Percentiles rank a stretch among this genome's conserved stretches.
Conservation (phyloP, 2,888 invertebrate species). For the Drosophila macrospina region DNA sequence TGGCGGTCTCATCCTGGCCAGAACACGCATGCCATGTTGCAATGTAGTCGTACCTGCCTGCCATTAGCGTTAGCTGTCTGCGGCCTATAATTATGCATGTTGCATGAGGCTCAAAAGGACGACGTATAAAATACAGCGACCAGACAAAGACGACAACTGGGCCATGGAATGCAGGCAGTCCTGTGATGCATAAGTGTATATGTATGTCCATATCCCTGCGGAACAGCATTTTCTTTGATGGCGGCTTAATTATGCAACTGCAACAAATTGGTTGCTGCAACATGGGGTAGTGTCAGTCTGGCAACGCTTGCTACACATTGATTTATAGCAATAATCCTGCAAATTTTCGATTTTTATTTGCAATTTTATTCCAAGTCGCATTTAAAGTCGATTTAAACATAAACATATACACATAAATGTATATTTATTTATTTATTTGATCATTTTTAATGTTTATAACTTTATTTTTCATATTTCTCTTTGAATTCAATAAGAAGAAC, state of each 20-base stretch:
- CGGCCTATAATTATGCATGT: conserved; percentile 67
- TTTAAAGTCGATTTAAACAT: not conserved
- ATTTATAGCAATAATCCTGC: conserved; percentile 23
- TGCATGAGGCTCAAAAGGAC: conserved; percentile 57
- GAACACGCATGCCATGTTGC: conserved; percentile 59
- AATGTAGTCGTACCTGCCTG: conserved; percentile 22
- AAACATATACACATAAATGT: no score
- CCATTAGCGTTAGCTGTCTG: conserved; percentile 27
- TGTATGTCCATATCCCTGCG: conserved; percentile 3
- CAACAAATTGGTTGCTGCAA: conserved; percentile 32
- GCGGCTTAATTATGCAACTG: conserved; percentile 67
- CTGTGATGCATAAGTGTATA: not conserved
- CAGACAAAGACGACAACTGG: conserved; percentile 55
- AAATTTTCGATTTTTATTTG: not conserved
- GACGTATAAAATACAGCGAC: conserved; percentile 60
- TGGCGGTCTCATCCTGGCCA: conserved; percentile 28
- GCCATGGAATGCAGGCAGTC: conserved; percentile 10
- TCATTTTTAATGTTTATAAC: no score
- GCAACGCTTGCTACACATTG: conserved; percentile 30
- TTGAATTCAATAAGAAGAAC: no score
- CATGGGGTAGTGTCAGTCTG: conserved; percentile 20
- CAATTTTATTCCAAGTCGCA: conserved; percentile 5
- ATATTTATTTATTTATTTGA: no score
- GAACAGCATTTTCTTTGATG: conserved; percentile 27
- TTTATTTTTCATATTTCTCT: no score